Percentiles rank a stretch among this genome's conserved stretches.
These are phyloP conservation scores for Gavialis gangeticus DNA, from an alignment of 2,113 vertebrate species.

Conservation along the genomic window DNA sequence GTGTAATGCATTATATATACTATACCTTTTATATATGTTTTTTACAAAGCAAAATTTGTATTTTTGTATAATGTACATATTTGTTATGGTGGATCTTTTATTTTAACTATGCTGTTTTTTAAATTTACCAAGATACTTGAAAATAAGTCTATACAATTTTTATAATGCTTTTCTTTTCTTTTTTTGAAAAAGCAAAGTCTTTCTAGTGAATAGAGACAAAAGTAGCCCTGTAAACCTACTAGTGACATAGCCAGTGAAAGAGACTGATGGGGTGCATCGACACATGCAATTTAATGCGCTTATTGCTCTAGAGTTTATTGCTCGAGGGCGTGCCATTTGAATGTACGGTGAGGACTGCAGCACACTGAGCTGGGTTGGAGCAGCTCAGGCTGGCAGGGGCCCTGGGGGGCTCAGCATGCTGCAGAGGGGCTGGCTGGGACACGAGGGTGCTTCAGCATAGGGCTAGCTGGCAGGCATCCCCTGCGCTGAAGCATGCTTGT, in stretches of 20 bases:
- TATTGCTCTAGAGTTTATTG: background rate
- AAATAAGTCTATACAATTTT: background rate
- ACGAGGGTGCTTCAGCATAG: too few relatives aligned
- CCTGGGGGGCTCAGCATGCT: slow-evolving; percentile 1
- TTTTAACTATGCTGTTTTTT: background rate
- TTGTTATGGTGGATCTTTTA: slow-evolving; percentile 37
- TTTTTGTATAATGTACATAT: slow-evolving; percentile 75
- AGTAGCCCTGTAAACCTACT: background rate
- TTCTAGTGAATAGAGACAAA: background rate
- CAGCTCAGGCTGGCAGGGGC: background rate
- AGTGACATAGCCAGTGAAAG: background rate
- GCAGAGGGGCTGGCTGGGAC: background rate
- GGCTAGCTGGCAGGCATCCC: too few relatives aligned
- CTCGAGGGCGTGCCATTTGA: slow-evolving; percentile 6
- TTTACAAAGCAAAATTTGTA: slow-evolving; percentile 59
- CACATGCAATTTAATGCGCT: background rate
- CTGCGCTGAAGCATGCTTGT: too few relatives aligned
- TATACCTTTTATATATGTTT: slow-evolving; percentile 47
- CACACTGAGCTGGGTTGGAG: background rate
- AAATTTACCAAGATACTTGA: slow-evolving; percentile 14
- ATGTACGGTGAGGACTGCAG: background rate
- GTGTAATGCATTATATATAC: slow-evolving; percentile 18
- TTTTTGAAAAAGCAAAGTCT: slow-evolving; percentile 25
- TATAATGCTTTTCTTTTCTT: slow-evolving; percentile 29
- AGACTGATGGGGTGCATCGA: background rate